Conservation (phyloP, 2,797 vertebrate species). For the Lithobates pipiens region DNA sequence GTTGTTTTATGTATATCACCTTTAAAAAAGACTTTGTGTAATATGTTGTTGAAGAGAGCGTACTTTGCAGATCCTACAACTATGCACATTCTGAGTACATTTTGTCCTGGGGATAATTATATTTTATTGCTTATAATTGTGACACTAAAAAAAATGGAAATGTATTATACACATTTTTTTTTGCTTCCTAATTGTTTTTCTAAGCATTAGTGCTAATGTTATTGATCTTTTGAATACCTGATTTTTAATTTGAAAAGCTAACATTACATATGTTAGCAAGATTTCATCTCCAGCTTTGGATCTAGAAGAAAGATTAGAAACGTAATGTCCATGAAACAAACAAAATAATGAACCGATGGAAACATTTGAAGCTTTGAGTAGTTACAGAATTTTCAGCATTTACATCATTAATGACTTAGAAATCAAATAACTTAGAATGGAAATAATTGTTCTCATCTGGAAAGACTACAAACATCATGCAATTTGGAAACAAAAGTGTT, state of each 20-base stretch:
- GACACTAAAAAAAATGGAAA: too few relatives aligned
- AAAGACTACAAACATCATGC: conserved; percentile 48
- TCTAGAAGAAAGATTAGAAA: conserved; percentile 42
- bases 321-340: conserved; percentile 34
- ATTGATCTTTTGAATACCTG: neutral
- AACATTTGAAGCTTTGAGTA: conserved; percentile 41
- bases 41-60: too few relatives aligned
- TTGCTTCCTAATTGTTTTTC: too few relatives aligned
- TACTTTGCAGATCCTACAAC: too few relatives aligned
- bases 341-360: neutral
- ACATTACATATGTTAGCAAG: conserved; percentile 32
- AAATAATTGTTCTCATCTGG: conserved; percentile 55
- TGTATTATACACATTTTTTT: too few relatives aligned
- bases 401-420: conserved; percentile 56
- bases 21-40: too few relatives aligned
- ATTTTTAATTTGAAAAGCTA: neutral
- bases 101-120: too few relatives aligned
- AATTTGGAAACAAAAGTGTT: conserved; percentile 49
- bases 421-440: conserved; percentile 48
- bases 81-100: too few relatives aligned
- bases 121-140: too few relatives aligned
- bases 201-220: too few relatives aligned
- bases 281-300: conserved; percentile 5
- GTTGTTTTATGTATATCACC: too few relatives aligned
- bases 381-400: conserved; percentile 39